Conservation (phyloP, 2,113 vertebrate genomes). For the Dascyllus trimaculatus region DNA sequence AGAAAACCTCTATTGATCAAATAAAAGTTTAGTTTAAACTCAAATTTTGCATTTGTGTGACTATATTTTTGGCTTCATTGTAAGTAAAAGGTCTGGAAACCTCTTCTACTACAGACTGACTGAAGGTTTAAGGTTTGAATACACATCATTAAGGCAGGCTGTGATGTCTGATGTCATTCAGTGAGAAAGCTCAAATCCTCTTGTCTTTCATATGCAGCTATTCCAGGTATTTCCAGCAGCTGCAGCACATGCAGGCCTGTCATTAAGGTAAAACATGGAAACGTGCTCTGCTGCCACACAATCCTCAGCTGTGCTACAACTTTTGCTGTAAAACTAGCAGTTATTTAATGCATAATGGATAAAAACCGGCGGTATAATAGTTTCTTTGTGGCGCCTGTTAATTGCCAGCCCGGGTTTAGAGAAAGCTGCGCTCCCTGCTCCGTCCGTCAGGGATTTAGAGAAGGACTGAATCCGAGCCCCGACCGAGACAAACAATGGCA, state of each 20-base stretch:
- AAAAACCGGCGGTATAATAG: constrained; percentile 22
- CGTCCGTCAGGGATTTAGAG: constrained; percentile 82
- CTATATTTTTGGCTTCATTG: too few relatives aligned
- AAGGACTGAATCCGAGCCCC: constrained; percentile 83
- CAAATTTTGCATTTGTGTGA: too few relatives aligned
- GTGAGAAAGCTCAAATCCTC: too few relatives aligned
- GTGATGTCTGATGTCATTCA: too few relatives aligned
- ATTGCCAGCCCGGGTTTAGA: constrained; percentile 59
- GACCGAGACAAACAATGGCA: constrained; percentile 84
- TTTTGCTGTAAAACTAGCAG: background rate
- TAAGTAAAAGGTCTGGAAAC: too few relatives aligned
- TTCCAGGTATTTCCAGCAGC: background rate
- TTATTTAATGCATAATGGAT: constrained; percentile 9
- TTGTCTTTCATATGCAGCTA: background rate
- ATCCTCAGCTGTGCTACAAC: background rate
- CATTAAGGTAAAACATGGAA: background rate
- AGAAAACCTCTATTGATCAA: too few relatives aligned
- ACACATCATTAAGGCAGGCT: too few relatives aligned
- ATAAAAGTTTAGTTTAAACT: too few relatives aligned
- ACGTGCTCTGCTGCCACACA: background rate
- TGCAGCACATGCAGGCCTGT: constrained; percentile 2
- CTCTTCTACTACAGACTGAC: too few relatives aligned
- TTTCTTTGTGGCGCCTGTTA: constrained; percentile 67
- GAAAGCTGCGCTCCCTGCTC: constrained; percentile 71
- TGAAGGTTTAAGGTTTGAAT: too few relatives aligned